Evolutionary conservation across 2,888 invertebrate species (phyloP), one percentile per base, ranked within the genome.

Genomic region (Noctua janthe): DNA sequence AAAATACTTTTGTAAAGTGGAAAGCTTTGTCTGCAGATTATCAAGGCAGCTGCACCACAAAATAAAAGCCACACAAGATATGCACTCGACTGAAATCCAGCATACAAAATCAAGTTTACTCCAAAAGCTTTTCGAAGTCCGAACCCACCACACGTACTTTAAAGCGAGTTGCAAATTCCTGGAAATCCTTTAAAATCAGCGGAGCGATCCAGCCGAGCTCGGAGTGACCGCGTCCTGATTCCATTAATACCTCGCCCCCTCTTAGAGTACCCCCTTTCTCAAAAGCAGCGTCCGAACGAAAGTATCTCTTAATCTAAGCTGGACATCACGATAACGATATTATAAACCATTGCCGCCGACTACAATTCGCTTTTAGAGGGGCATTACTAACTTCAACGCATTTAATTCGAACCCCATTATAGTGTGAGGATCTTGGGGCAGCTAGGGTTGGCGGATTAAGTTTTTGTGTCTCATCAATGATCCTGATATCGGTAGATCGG

Each of bases 291-390:
- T 71, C 81, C 87, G 83, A 92, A 93, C 91, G 92, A 94, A 94
- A 94, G 94, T 94, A 95, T 94, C 94, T 95, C 93, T 93, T 95
- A 94, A 95, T 95, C 95, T 95, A 91, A 93, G 93, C 94, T 92
- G 95, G 95, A 95, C 95, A 94, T 94, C 93, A 92, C 91, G 94
- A 94, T 96, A 95, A 95, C 93, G 92, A 94, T 94, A 95, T 95
- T 95, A 96, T 95, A 95, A 94, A 95, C 95, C 95, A 94, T 94
- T 91, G 93, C 92, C 92, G 91, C 89, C 91, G 94, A 95, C 95
- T 95, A 95, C 95, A 94, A 94, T 95, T 95, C 94, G 94, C 95
- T 96, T 95, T 95, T 95, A 95, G 95, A 95, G 94, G 94, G 94
- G 91, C 94, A 94, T 94, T 94, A 94, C 90, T 91, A 94, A 94